Percentiles rank a stretch among this genome's conserved stretches.
phyloP scores from a whole-genome alignment of 2,797 vertebrate species.

The Chaunax sp. region DNA sequence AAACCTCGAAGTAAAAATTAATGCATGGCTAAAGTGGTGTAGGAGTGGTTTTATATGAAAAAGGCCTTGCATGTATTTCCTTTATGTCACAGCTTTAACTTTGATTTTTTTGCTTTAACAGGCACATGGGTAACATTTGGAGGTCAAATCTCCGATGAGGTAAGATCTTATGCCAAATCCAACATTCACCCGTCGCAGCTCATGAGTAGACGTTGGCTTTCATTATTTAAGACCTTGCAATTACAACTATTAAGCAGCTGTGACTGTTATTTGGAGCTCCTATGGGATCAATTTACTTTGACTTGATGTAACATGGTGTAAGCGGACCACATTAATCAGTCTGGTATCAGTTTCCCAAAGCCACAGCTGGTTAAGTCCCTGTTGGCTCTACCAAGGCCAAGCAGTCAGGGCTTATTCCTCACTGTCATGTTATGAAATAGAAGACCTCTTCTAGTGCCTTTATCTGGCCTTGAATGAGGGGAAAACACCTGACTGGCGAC shows the following conservation, averaged over 20 bases:
- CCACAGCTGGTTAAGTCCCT: constrained; percentile 23
- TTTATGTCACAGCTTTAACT: constrained; percentile 32
- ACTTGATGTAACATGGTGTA: constrained; percentile 37
- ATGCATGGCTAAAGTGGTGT: constrained; percentile 12
- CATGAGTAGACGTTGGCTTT: constrained; percentile 13
- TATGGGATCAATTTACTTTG: constrained; percentile 24
- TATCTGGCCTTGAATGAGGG: constrained; percentile 17
- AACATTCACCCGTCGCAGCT: constrained; percentile 23
- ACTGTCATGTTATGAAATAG: constrained; percentile 32
- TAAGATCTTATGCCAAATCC: constrained; percentile 74
- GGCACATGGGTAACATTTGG: constrained; percentile 99
- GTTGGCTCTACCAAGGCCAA: constrained; percentile 40
- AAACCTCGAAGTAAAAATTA: constrained; percentile 53
- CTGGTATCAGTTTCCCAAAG: constrained; percentile 26
- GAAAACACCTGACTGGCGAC: not conserved
- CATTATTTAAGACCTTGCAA: constrained; percentile 25
- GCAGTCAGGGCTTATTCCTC: constrained; percentile 34
- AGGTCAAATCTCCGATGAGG: constrained; percentile 98
- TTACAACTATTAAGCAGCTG: constrained; percentile 9
- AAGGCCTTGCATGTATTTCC: constrained; percentile 9
- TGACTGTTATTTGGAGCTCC: constrained; percentile 12
- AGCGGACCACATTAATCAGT: constrained; percentile 20
- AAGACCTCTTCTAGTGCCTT: constrained; percentile 23
- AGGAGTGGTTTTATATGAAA: constrained; percentile 5
- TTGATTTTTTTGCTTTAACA: constrained; percentile 70